Base-by-base conservation (phyloP, 2,888 invertebrate genomes). In the Xanthorhoe designata region DNA sequence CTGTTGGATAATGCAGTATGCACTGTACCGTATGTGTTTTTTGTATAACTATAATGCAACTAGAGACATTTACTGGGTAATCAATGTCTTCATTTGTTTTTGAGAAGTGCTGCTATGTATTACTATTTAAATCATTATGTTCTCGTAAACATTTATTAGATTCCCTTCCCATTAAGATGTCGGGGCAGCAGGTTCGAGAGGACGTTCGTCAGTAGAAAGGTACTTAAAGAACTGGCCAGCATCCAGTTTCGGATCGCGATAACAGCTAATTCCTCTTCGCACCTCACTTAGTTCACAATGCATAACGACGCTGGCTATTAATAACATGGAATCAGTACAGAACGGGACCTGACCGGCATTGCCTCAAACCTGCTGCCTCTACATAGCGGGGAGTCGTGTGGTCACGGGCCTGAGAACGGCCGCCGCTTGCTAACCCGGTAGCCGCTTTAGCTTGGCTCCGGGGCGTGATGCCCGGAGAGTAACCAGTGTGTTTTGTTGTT, bases 401-500 rank as follows among this genome's bases (percentile, higher is more conserved):
- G 64, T 80, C 86, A 86, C 85, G 82, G 82, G 83, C 88, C 88
- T 83, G 63, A 76, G 83, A 82, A 78, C 89, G 85, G 88, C 81
- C 84, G 73, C 78, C 79, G 92, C 92, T 91, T 91, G 86, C 88
- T 92, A 93, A 92, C 91, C 92, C 91, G 91, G 90, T 88, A 92
- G 92, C 91, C 91, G 92, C 92, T 92, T 92, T 82, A 80, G 92
- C 92, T 92, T 92, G 92, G 91, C 92, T 91, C 91, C 91, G 91
- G 91, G 90, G 86, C 86, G 75, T 72, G 79, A 81, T 76, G 86
- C 89, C 90, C 91, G 90, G 91, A 91, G 91, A 92, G 83, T 92
- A 93, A 92, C 92, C 88, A 85, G 88, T 92, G 91, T 92, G 91
- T 92, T 92, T 94, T 94, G 91, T 94, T 94, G 94, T 94, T 94